Base-by-base conservation (phyloP, 2,888 invertebrate genomes). In the Chrysolina oricalcia region DNA sequence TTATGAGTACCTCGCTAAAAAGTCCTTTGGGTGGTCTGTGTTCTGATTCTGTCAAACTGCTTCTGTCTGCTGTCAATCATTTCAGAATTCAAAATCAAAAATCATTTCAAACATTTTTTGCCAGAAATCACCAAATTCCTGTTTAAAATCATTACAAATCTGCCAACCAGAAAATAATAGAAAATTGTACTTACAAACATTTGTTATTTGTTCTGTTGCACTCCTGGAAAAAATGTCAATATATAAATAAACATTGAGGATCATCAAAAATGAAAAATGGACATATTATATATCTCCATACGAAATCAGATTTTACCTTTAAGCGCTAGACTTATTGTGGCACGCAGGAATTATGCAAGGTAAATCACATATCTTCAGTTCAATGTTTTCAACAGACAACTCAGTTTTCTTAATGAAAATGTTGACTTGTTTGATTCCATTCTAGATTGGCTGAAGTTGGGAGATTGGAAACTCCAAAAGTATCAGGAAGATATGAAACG, bases 381-480 rank as follows among this genome's bases (percentile, higher is more conserved):
- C 46, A 13, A 64, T 48, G n/a, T 63, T 71, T 50, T 62, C 56
- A 66, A 70, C 17, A 69, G 46, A 41, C 19, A 48, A 53, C 13
- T 15, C 27, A n/a, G 27, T 35, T 50, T 19, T 41, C 40, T 35
- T 27, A 2, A 27, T 35, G 35, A 35, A 35, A 35, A 35, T 35
- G 8, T 35, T 35, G 35, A 35, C 35, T 6, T 35, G 27, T 27
- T n/a, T 73, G 70, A 21, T 27, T 41, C 35, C 40, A 56, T 76
- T 75, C 73, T 64, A 98, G 98, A 90, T 92, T 98, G 85, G 95
- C 97, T 19, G 98, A 98, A 91, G 98, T 98, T 80, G 98, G 98
- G 17, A 94, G 95, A 87, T 90, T 98, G 83, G 96, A 97, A 89
- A 89, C 93, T 46, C 96, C 97, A 48, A 97, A 97, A 90, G 88